Percentiles rank a stretch among this genome's conserved stretches.
Conservation (phyloP, 2,797 vertebrate genomes). For the Brotula barbata region DNA sequence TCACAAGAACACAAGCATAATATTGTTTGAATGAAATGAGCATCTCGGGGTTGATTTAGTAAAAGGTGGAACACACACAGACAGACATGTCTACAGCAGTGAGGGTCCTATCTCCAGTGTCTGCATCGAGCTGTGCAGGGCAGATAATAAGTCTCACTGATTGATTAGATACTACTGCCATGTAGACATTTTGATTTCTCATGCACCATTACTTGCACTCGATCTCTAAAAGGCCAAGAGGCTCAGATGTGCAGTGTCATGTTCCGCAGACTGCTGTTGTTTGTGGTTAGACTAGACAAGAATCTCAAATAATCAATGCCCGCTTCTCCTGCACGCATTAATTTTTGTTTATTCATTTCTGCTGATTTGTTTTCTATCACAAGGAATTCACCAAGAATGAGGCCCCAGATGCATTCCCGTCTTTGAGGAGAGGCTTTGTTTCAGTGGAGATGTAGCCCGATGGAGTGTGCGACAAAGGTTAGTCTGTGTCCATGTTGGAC, state of each 20-base stretch:
- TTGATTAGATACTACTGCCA: background rate
- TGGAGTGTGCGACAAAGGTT: slow-evolving; percentile 29
- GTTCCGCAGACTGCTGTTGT: too few species aligned
- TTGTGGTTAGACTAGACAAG: background rate
- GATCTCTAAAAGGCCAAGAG: background rate
- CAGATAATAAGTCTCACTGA: too few species aligned
- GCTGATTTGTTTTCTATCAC: background rate
- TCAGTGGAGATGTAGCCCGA: slow-evolving; percentile 4
- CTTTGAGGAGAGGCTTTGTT: slow-evolving; percentile 25
- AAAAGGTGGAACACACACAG: too few species aligned
- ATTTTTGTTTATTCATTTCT: background rate
- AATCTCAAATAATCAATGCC: slow-evolving; percentile 2
- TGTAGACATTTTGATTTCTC: background rate
- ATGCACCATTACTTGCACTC: background rate
- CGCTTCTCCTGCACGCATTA: background rate
- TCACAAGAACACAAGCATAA: slow-evolving; percentile 2
- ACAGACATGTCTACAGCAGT: too few species aligned
- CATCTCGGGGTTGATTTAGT: too few species aligned
- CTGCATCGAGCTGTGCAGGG: too few species aligned
- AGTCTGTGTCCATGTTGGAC: slow-evolving; percentile 30
- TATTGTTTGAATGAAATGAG: background rate
- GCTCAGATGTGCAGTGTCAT: background rate
- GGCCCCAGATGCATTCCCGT: background rate
- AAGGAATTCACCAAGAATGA: background rate
- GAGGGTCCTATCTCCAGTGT: too few species aligned